Percentiles rank a stretch among this genome's conserved stretches.
phyloP scores from a whole-genome alignment of 2,888 invertebrate species.

The Blera fallax region DNA sequence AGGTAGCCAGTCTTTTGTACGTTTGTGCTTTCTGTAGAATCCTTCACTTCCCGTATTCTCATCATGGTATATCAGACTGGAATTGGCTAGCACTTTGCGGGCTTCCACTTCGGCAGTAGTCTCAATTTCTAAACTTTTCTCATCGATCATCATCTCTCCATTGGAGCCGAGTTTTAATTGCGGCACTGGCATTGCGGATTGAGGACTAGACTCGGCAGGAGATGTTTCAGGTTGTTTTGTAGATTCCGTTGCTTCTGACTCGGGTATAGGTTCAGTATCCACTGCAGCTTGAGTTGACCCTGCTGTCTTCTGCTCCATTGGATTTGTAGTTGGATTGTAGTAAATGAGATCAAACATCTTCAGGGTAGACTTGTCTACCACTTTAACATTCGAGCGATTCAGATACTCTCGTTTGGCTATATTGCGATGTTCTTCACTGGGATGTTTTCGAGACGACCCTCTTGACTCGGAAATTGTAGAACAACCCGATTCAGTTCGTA shows the following conservation, averaged over 20 bases:
- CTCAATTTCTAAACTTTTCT: constrained; percentile 89
- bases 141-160: constrained; percentile 92
- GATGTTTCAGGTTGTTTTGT: neutral
- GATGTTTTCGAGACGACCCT: constrained; percentile 79
- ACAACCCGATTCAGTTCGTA: constrained; percentile 81
- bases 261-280: constrained; percentile 75
- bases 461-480: constrained; percentile 79
- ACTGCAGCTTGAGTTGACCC: constrained; percentile 73
- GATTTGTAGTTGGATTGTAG: constrained; percentile 92
- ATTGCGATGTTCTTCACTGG: constrained; percentile 83
- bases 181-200: constrained; percentile 86
- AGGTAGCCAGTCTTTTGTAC: constrained; percentile 89
- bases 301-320: constrained; percentile 84
- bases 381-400: constrained; percentile 77
- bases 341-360: constrained; percentile 97
- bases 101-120: constrained; percentile 86
- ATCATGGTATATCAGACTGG: constrained; percentile 86
- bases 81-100: constrained; percentile 85
- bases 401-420: constrained; percentile 77
- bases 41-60: constrained; percentile 83
- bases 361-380: constrained; percentile 86
- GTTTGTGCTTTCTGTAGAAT: constrained; percentile 86
- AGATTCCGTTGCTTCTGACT: constrained; percentile 77
- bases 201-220: constrained; percentile 62
- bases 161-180: constrained; percentile 93